A percentile compares a stretch with the other conserved stretches of the same genome.
Evolutionary conservation across 2,113 vertebrate species (phyloP).

Genomic region (Antidorcas marsupialis): DNA sequence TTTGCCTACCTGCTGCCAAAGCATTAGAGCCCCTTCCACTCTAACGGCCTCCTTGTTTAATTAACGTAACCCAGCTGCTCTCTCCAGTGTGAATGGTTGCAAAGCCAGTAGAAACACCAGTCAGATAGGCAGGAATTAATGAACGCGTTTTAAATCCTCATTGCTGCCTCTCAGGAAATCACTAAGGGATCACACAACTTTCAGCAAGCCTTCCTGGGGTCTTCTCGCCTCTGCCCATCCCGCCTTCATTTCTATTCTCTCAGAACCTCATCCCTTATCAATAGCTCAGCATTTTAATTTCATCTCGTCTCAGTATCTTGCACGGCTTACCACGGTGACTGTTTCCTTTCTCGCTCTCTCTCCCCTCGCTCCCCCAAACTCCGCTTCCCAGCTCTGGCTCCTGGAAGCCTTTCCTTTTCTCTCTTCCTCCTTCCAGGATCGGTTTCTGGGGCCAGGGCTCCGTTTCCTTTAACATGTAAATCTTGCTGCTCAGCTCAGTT

Average conservation of each 20-base stretch:
- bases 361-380: neutral
- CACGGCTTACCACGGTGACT: neutral
- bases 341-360: neutral
- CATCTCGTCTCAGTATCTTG: neutral
- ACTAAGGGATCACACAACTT: neutral
- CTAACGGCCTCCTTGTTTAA: neutral
- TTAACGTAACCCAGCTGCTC: neutral
- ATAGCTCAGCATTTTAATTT: neutral
- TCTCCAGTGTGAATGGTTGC: neutral
- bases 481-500: neutral
- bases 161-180: slow-evolving; percentile 29
- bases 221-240: neutral
- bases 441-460: neutral
- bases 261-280: neutral
- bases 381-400: neutral
- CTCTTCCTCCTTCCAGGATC: neutral
- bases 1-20: neutral
- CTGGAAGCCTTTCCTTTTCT: neutral
- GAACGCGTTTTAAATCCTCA: neutral
- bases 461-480: slow-evolving; percentile 48
- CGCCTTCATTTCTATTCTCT: neutral
- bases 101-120: neutral
- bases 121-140: neutral
- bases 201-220: neutral
- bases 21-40: neutral